Evolutionary conservation across 2,888 invertebrate genomes (phyloP).

Genomic region (Fragum fragum): DNA sequence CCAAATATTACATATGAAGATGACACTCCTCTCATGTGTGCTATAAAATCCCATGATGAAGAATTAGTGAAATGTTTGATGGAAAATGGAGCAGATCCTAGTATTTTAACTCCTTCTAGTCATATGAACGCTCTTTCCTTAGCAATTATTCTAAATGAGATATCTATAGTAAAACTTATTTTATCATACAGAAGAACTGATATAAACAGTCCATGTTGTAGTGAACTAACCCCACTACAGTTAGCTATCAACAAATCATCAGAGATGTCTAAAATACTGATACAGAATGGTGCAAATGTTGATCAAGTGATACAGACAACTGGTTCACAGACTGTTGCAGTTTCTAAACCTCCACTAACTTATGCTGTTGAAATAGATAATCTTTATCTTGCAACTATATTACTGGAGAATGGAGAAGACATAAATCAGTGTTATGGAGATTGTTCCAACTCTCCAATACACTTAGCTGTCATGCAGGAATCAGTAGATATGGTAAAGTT

Average conservation of each 20-base stretch:
- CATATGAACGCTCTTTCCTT: conserved; percentile 71
- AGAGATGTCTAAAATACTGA: conserved; percentile 68
- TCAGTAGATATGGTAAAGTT: conserved; percentile 68
- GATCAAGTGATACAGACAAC: conserved; percentile 64
- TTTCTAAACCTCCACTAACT: conserved; percentile 65
- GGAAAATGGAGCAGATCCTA: conserved; percentile 72
- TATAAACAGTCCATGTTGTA: conserved; percentile 69
- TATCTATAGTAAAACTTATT: conserved; percentile 65
- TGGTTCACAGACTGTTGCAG: conserved; percentile 49
- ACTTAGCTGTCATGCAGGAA: conserved; percentile 64
- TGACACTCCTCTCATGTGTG: conserved; percentile 68
- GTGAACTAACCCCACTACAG: conserved; percentile 68
- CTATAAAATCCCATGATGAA: conserved; percentile 68
- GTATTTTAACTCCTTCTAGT: conserved; percentile 48
- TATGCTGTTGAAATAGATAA: conserved; percentile 69
- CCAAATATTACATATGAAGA: conserved; percentile 42
- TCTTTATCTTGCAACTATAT: conserved; percentile 61
- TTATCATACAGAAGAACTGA: conserved; percentile 67
- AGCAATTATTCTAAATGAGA: conserved; percentile 71
- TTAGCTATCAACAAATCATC: conserved; percentile 71
- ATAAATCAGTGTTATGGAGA: conserved; percentile 68
- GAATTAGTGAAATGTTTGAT: conserved; percentile 59
- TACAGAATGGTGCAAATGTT: conserved; percentile 71
- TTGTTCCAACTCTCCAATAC: conserved; percentile 65
- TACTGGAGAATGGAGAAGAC: conserved; percentile 73